phyloP scores from a whole-genome alignment of 2,797 vertebrate genomes.

The Betta splendens region DNA sequence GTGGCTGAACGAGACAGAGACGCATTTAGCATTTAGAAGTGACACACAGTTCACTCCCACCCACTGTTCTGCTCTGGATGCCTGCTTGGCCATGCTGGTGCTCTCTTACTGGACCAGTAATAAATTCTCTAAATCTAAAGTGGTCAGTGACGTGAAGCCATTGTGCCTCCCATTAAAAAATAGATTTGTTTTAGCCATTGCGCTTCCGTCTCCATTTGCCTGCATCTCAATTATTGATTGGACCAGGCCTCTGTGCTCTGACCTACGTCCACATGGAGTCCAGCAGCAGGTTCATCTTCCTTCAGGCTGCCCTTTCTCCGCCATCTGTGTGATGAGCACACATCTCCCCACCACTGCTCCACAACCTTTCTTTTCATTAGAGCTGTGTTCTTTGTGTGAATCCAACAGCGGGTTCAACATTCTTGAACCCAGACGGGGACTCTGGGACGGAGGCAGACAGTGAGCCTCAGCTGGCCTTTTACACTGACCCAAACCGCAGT shows the following conservation, averaged over 20 bases:
- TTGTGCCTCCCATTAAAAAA: neutral
- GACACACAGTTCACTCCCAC: too few species aligned
- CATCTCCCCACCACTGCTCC: constrained; percentile 9
- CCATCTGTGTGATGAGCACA: constrained; percentile 11
- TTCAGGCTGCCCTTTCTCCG: constrained; percentile 5
- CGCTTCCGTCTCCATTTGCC: constrained; percentile 16
- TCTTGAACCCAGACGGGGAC: constrained; percentile 97
- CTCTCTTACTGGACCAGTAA: too few species aligned
- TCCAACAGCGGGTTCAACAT: constrained; percentile 94
- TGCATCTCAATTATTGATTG: constrained; percentile 21
- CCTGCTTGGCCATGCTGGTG: too few species aligned
- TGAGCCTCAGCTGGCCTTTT: constrained; percentile 98
- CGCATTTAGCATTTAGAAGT: too few species aligned
- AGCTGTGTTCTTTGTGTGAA: constrained; percentile 70
- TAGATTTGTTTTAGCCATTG: neutral
- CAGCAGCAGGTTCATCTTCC: constrained; percentile 2
- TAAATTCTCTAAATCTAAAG: neutral
- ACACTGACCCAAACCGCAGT: constrained; percentile 97
- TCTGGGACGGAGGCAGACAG: constrained; percentile 96
- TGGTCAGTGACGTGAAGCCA: neutral
- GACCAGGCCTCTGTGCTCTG: constrained; percentile 3
- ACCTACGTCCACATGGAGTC: constrained; percentile 13
- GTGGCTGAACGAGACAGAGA: too few species aligned
- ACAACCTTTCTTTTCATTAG: constrained; percentile 22
- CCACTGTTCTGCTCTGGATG: too few species aligned